phyloP scores from a whole-genome alignment of 2,113 vertebrate genomes.

The pig (Sus scrofa) region DNA sequence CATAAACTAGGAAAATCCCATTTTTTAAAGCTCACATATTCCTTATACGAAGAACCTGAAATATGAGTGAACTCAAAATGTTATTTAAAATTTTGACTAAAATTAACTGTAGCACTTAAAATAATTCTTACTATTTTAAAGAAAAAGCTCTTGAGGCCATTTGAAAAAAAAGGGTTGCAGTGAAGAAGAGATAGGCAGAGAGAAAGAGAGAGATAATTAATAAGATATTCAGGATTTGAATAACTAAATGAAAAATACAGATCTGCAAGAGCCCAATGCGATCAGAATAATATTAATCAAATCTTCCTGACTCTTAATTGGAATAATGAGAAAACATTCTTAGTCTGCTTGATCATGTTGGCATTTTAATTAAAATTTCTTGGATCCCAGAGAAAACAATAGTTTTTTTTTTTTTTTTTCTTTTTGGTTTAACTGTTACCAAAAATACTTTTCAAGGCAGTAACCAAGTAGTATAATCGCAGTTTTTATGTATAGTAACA shows the following conservation, averaged over 20 bases:
- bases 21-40: conserved; percentile 55
- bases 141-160: conserved; percentile 46
- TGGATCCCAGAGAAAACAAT: conserved; percentile 78
- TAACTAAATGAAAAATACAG: conserved; percentile 75
- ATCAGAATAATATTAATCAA: conserved; percentile 75
- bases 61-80: conserved; percentile 73
- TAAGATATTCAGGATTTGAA: conserved; percentile 62
- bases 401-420: conserved; percentile 70
- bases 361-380: conserved; percentile 74
- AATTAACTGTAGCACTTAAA: conserved; percentile 77
- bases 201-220: conserved; percentile 60
- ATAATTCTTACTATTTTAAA: conserved; percentile 75
- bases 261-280: conserved; percentile 51
- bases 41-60: conserved; percentile 65
- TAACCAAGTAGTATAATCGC: conserved; percentile 79
- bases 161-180: conserved; percentile 7
- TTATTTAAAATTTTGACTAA: conserved; percentile 79
- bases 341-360: conserved; percentile 79
- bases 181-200: conserved; percentile 59
- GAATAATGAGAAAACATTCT: conserved; percentile 80
- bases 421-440: conserved; percentile 79
- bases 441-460: conserved; percentile 78
- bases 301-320: conserved; percentile 80
- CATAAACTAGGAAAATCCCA: conserved; percentile 61
- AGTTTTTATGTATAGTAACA: conserved; percentile 79